Evolutionary conservation across 2,888 invertebrate genomes (phyloP).

Genomic region (Drosophila neutralis): DNA sequence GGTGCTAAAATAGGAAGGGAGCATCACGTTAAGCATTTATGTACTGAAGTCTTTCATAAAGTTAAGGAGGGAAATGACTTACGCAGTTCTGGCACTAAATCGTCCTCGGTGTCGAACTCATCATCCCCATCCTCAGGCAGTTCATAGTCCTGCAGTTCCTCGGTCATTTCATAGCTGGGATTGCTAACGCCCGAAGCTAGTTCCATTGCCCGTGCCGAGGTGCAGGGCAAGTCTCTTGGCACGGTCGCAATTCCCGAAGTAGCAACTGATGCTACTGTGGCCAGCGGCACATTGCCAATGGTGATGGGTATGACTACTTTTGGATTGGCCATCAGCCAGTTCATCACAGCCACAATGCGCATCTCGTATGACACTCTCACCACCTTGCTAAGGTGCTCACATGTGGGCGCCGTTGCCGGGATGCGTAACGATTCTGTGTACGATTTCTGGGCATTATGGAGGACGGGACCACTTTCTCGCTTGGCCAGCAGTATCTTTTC

Average conservation of each 20-base stretch:
- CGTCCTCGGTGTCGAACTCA: conserved; percentile 61
- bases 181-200: conserved; percentile 45
- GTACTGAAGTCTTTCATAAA: neutral
- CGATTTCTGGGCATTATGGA: conserved; percentile 57
- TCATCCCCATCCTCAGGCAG: conserved; percentile 68
- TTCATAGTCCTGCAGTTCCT: conserved; percentile 62
- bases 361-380: conserved; percentile 83
- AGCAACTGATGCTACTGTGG: conserved; percentile 31
- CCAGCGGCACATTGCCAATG: conserved; percentile 83
- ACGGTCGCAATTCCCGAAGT: conserved; percentile 32
- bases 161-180: conserved; percentile 48
- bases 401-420: conserved; percentile 83
- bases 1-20: conserved; percentile 73
- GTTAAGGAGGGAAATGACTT: conserved; percentile 24
- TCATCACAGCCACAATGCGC: conserved; percentile 79
- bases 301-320: conserved; percentile 81
- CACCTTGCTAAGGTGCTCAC: conserved; percentile 82
- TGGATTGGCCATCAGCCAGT: conserved; percentile 79
- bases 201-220: conserved; percentile 73
- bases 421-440: conserved; percentile 79
- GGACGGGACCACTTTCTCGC: conserved; percentile 74
- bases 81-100: conserved; percentile 69
- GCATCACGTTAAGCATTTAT: neutral
- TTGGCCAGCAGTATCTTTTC: conserved; percentile 81
- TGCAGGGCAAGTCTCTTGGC: conserved; percentile 72